Evolutionary conservation across 2,113 vertebrate species (phyloP), one percentile per base, ranked within the genome.

Genomic region (Patagioenas fasciata): DNA sequence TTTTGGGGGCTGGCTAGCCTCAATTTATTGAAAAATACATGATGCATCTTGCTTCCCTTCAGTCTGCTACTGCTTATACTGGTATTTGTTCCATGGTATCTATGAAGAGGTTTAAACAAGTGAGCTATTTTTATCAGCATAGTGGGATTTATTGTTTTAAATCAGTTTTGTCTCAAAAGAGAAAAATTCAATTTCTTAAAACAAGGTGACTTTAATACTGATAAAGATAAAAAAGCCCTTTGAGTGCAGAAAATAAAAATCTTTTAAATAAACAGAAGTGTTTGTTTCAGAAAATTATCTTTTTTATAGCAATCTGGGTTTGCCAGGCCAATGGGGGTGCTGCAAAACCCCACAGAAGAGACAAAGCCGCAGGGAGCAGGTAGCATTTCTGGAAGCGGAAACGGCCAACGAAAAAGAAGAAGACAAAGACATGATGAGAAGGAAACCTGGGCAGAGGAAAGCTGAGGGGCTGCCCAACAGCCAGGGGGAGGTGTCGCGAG

Each of bases 21-120:
- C 56, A 74, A 85, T 90, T 95, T 58, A 80, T 61, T 82, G 77
- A 94, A 78, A 80, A 93, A 62, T 60, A 91, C 70, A 75, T 70
- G n/a, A 93, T 65, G 29, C n/a, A 15, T 80, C 85, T 91, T 77
- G 38, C 64, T 87, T 87, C 66, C 40, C 64, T 95, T 89, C 64
- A 84, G 89, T 75, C 86, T 85, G 14, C 50, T 28, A 65, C 5
- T 57, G 64, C 28, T 84, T 40, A 69, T 56, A 57, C 70, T 92
- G 21, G 70, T 74, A 56, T 94, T 91, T 93, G 32, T 91, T 85
- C 58, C 65, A 74, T 81, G 58, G 54, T 40, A 70, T 85, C 95
- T 81, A 61, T 23, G 40, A 74, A 67, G 42, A 90, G 2, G 0
- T 53, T 91, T 53, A 85, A 94, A 88, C 34, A 64, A 96, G 66